Evolutionary conservation across 2,888 invertebrate species (phyloP).

Genomic region (Encarsia formosa): DNA sequence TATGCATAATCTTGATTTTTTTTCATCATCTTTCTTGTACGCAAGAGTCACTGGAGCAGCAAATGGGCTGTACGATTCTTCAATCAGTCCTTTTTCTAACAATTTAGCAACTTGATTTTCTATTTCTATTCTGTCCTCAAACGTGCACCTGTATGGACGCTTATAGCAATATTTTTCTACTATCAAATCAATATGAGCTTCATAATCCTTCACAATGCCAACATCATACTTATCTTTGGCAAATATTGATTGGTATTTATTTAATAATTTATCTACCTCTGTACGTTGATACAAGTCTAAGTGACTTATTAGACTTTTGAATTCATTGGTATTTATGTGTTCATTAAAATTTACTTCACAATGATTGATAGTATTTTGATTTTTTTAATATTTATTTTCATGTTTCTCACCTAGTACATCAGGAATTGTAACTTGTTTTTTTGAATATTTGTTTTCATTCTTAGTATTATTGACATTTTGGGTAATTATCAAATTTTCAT

Average conservation of each 20-base stretch:
- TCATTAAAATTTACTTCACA: conserved; percentile 28
- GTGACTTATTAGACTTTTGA: conserved; percentile 19
- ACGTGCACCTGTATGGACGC: conserved; percentile 16
- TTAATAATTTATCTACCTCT: conserved; percentile 26
- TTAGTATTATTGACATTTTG: neutral
- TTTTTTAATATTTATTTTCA: too few species aligned
- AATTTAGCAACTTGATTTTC: conserved; percentile 17
- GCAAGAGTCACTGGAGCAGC: conserved; percentile 28
- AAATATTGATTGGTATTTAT: conserved; percentile 30
- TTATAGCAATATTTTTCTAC: conserved; percentile 18
- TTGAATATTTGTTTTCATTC: conserved; percentile 13
- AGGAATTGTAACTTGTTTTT: neutral
- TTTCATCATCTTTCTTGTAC: conserved; percentile 21
- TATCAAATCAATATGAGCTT: conserved; percentile 23
- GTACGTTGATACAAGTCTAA: conserved; percentile 9
- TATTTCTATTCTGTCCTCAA: conserved; percentile 23
- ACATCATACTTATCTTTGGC: conserved; percentile 33
- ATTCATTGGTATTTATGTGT: conserved; percentile 22
- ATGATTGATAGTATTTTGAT: too few species aligned
- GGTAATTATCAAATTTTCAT: conserved; percentile 32
- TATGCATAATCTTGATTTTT: conserved; percentile 21
- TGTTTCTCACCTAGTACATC: neutral
- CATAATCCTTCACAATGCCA: conserved; percentile 29
- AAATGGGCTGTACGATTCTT: conserved; percentile 23
- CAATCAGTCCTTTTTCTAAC: conserved; percentile 17